Conservation (phyloP, 2,797 vertebrate genomes). For the Hippoglossus hippoglossus region DNA sequence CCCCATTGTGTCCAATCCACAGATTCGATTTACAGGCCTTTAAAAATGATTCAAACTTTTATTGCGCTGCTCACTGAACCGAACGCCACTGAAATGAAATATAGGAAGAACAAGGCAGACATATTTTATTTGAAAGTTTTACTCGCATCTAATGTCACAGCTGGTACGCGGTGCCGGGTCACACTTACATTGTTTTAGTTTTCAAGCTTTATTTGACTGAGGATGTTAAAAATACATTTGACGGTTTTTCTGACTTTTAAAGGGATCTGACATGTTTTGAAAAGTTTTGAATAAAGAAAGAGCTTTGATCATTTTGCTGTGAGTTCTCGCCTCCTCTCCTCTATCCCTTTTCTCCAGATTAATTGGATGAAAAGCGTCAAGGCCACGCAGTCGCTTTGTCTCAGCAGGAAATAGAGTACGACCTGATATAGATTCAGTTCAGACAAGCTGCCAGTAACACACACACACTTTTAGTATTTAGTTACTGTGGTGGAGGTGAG, state of each 20-base stretch:
- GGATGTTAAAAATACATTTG: conserved; percentile 30
- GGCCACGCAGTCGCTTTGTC: conserved; percentile 3
- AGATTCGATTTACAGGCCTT: conserved; percentile 81
- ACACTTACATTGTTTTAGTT: conserved; percentile 45
- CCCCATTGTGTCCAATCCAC: conserved; percentile 78
- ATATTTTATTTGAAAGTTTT: conserved; percentile 77
- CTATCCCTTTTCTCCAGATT: conserved; percentile 1
- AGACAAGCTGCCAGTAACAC: conserved; percentile 20
- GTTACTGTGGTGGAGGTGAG: conserved; percentile 6
- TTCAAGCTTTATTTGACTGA: conserved; percentile 25
- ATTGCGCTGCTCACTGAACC: conserved; percentile 73
- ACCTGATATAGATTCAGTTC: conserved; percentile 3
- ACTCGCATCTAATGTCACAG: conserved; percentile 65
- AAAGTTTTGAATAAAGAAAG: conserved; percentile 15
- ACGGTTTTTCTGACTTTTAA: conserved; percentile 32
- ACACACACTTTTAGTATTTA: conserved; percentile 29
- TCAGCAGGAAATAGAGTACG: conserved; percentile 22
- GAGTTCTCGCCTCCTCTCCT: not conserved
- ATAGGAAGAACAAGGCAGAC: conserved; percentile 66
- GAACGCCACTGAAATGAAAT: conserved; percentile 72
- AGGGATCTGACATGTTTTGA: conserved; percentile 29
- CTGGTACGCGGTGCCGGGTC: conserved; percentile 29
- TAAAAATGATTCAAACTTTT: conserved; percentile 81
- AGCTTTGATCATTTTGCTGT: conserved; percentile 17
- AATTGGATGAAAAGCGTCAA: conserved; percentile 26